Evolutionary conservation across 2,888 invertebrate genomes (phyloP).

Genomic region (Macrostomum cliftonense): DNA sequence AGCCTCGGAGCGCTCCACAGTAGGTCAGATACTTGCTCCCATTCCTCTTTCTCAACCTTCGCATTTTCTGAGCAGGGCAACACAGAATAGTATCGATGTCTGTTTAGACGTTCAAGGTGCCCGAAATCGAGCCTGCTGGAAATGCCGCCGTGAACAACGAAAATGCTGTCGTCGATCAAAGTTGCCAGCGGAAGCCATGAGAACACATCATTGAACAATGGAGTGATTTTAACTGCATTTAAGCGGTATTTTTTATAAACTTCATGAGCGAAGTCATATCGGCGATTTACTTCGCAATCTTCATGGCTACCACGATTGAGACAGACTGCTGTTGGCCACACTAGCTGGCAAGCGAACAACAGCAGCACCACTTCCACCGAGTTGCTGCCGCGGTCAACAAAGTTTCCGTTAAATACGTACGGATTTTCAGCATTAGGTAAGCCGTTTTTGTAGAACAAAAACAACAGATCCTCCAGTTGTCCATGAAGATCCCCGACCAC

Average conservation of each 20-base stretch:
- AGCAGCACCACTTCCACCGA: slow-evolving; percentile 66
- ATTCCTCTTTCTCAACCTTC: too few species aligned
- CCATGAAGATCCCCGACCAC: slow-evolving; percentile 82
- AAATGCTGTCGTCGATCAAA: slow-evolving; percentile 66
- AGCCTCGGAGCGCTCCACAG: too few species aligned
- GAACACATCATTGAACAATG: slow-evolving; percentile 61
- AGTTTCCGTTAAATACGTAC: slow-evolving; percentile 80
- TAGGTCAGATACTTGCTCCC: too few species aligned
- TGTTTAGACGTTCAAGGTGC: slow-evolving; percentile 49
- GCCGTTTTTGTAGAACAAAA: slow-evolving; percentile 82
- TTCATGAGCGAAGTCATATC: slow-evolving; percentile 79
- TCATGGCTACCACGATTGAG: slow-evolving; percentile 83
- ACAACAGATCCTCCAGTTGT: slow-evolving; percentile 71
- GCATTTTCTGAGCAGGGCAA: slow-evolving; percentile 4
- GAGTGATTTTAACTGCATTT: too few species aligned
- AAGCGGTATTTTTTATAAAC: slow-evolving; percentile 69
- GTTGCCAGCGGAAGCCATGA: slow-evolving; percentile 77
- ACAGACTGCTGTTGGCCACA: slow-evolving; percentile 64
- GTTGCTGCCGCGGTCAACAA: slow-evolving; percentile 74
- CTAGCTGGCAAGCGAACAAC: slow-evolving; percentile 56
- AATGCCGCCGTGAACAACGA: slow-evolving; percentile 78
- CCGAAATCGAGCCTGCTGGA: slow-evolving; percentile 63
- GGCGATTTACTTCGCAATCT: slow-evolving; percentile 66
- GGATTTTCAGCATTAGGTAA: slow-evolving; percentile 77
- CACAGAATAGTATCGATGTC: slow-evolving; percentile 44